Conservation (phyloP, 1,140 invertebrate species). For the Hormaphis cornu region DNA sequence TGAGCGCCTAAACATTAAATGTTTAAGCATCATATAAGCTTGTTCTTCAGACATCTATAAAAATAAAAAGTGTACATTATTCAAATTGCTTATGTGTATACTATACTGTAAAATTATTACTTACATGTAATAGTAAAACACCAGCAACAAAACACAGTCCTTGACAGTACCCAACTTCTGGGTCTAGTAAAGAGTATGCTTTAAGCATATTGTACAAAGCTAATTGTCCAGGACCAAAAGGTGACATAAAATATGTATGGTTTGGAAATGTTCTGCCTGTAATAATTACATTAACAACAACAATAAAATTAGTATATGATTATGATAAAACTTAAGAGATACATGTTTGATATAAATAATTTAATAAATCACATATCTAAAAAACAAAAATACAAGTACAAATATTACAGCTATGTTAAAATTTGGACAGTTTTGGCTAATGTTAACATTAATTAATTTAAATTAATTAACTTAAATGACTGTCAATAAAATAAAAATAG, state of each 20-base stretch:
- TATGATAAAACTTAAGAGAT: not conserved
- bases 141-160: slow-evolving; percentile 92
- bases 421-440: no score
- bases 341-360: not conserved
- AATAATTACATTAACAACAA: slow-evolving; percentile 36
- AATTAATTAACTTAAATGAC: no score
- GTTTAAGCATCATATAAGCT: slow-evolving; percentile 76
- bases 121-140: slow-evolving; percentile 83
- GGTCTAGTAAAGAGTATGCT: slow-evolving; percentile 88
- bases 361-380: not conserved
- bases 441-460: no score
- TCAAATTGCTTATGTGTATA: not conserved
- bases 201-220: slow-evolving; percentile 90
- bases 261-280: slow-evolving; percentile 85
- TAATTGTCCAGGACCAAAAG: slow-evolving; percentile 80
- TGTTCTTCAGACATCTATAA: slow-evolving; percentile 79
- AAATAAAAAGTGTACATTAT: slow-evolving; percentile 24
- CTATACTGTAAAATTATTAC: slow-evolving; percentile 39
- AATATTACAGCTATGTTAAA: no score
- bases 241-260: slow-evolving; percentile 81
- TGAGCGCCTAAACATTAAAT: slow-evolving; percentile 82
- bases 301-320: slow-evolving; percentile 14
- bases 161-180: slow-evolving; percentile 91
- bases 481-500: no score
- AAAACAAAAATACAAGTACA: no score